A percentile compares a stretch with the other conserved stretches of the same genome.
phyloP scores from a whole-genome alignment of 2,797 vertebrate species.

The Orestias chungarensis region DNA sequence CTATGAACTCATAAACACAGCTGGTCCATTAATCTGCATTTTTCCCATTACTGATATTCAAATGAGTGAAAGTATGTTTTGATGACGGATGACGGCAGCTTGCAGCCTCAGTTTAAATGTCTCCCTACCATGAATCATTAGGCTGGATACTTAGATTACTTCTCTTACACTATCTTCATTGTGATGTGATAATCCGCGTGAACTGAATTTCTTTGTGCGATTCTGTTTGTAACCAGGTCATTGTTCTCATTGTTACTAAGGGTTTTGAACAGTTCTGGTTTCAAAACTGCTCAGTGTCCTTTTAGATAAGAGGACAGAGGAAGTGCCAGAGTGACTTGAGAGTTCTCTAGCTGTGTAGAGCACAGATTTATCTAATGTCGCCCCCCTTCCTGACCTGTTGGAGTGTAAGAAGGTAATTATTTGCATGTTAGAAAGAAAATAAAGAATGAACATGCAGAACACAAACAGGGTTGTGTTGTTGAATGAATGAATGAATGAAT shows the following conservation, averaged over 20 bases:
- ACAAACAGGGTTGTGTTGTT: background rate
- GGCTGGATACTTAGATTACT: background rate
- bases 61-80: slow-evolving; percentile 2
- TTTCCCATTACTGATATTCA: background rate
- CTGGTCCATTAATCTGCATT: background rate
- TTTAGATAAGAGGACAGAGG: too few species aligned
- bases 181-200: background rate
- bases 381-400: background rate
- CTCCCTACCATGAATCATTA: background rate
- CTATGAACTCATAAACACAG: background rate
- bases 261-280: background rate
- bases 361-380: background rate
- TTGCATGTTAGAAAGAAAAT: too few species aligned
- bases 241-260: background rate
- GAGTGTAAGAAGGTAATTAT: too few species aligned
- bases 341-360: background rate
- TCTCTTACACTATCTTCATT: background rate
- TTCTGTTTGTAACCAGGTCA: background rate
- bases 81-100: background rate
- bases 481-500: too few species aligned
- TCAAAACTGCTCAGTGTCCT: background rate
- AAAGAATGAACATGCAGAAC: too few species aligned
- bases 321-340: background rate
- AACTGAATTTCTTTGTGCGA: background rate
- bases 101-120: background rate